Base-by-base conservation (phyloP, 1,140 invertebrate genomes). In the Drosophila burlai region DNA sequence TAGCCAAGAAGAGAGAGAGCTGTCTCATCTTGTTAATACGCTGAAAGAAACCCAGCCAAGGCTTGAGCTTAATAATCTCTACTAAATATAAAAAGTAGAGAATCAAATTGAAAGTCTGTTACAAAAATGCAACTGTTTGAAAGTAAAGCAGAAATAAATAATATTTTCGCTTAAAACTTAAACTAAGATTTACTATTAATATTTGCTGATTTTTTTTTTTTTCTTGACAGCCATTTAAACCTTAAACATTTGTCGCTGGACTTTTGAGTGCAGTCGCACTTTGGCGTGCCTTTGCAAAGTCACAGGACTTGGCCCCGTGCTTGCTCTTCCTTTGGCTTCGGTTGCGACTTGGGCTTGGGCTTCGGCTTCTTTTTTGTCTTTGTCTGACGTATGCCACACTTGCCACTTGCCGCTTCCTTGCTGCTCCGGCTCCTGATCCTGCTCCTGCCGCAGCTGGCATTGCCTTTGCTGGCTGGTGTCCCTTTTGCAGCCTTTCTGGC, bases 261-360 rank as follows among this genome's bases (percentile, higher is more conserved):
- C 29, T 31, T 34, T 31, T 54, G 10, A 54, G 76, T 78, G 76
- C 76, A 71, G 76, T 34, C 29, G 75, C 66, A 83, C 71, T 83
- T 46, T 54, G 31, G 13, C 13, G n/a, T 73, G 38, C 6, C 52
- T 63, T 59, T 77, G 71, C 47, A 58, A 58, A 66, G 54, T 10
- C 47, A 55, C 34, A 55, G 52, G 34, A 57, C 18, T 40, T 40
- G 34, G 34, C 34, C 18, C 34, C 18, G 6, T 49, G 31, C 36
- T 18, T 2, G 45, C 45, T 46, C 21, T 15, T 46, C 21, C 21
- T 11, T 15, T 49, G 46, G 24, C 24, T 26, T 49, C 24, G 47
- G 47, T 29, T 50, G 2, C n/a, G 2, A 31, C 31, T 31, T 31
- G 26, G 40, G n/a, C 47, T 59, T 62, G 2, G n/a, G 18, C 54